phyloP scores from a whole-genome alignment of 2,888 invertebrate genomes.

The Selenia dentaria region DNA sequence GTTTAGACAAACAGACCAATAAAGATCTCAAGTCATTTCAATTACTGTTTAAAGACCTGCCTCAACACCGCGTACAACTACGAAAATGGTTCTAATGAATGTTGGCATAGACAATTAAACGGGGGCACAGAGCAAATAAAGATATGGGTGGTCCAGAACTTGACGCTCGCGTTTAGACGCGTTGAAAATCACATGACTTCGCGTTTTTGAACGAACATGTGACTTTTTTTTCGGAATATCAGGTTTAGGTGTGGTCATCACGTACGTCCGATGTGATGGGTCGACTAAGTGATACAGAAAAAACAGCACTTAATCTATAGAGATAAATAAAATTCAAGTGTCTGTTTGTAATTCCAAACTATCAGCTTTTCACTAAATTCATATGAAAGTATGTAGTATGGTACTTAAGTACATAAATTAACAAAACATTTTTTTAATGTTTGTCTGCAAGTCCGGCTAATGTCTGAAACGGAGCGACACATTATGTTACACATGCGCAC shows the following conservation, averaged over 20 bases:
- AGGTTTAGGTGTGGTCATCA: slow-evolving; percentile 24
- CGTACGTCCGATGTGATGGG: slow-evolving; percentile 13
- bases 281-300: background rate
- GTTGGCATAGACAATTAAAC: slow-evolving; percentile 77
- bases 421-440: too few relatives aligned
- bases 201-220: slow-evolving; percentile 46
- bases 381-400: too few relatives aligned
- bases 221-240: slow-evolving; percentile 27
- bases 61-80: slow-evolving; percentile 42
- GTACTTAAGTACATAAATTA: too few relatives aligned
- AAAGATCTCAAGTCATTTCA: slow-evolving; percentile 17
- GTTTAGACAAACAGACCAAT: slow-evolving; percentile 21
- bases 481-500: too few relatives aligned
- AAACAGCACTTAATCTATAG: too few relatives aligned
- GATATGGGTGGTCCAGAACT: slow-evolving; percentile 64
- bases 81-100: slow-evolving; percentile 60
- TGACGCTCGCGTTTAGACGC: slow-evolving; percentile 34
- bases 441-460: too few relatives aligned
- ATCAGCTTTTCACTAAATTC: too few relatives aligned
- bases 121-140: slow-evolving; percentile 59
- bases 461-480: too few relatives aligned
- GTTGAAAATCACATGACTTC: slow-evolving; percentile 56
- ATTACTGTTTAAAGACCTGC: slow-evolving; percentile 43
- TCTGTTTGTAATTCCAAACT: too few relatives aligned
- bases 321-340: too few relatives aligned